Evolutionary conservation across 2,888 invertebrate species (phyloP), one percentile per base, ranked within the genome.

Genomic region (Diarsia mendica): DNA sequence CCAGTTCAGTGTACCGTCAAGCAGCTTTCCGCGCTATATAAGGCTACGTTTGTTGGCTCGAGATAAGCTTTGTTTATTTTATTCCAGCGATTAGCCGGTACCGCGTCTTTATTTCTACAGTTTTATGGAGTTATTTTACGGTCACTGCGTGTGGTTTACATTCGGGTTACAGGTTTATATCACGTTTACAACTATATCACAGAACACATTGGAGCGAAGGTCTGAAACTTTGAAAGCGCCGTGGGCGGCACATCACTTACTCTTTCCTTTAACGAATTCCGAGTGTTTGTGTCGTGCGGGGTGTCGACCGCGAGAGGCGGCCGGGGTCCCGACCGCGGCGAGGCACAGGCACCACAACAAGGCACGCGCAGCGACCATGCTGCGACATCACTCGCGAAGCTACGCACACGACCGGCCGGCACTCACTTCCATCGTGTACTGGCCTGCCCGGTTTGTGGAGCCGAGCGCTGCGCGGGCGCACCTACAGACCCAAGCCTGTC

Each of bases 211-310:
- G 77, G 80, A 65, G 82, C 75, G 72, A 67, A 80, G 82, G 76
- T 66, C 84, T 72, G 70, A 71, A 82, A 76, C 75, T 79, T 87
- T 75, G 86, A 88, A 86, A 90, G 88, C 86, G 83, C 85, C 88
- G 91, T 90, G 90, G 90, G 91, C 90, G 89, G 88, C 84, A 83
- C 87, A 75, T 75, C 87, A 97, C 98, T 98, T 97, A 98, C 98
- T 98, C 95, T 98, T 98, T 93, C 98, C 98, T 94, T 98, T 98
- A 93, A 98, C 98, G 93, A 98, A 98, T 93, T 98, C 98, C 88
- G 97, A 97, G 89, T 96, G 94, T 88, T 94, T 94, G 88, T 95
- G 93, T 73, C 94, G 91, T 79, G 93, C 89, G 85, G 92, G 90
- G 87, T 94, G 92, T 77, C 91, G 87, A 84, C 95, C 90, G 84